Base-by-base conservation (phyloP, 2,113 vertebrate species). In the Triplophysa dalaica region DNA sequence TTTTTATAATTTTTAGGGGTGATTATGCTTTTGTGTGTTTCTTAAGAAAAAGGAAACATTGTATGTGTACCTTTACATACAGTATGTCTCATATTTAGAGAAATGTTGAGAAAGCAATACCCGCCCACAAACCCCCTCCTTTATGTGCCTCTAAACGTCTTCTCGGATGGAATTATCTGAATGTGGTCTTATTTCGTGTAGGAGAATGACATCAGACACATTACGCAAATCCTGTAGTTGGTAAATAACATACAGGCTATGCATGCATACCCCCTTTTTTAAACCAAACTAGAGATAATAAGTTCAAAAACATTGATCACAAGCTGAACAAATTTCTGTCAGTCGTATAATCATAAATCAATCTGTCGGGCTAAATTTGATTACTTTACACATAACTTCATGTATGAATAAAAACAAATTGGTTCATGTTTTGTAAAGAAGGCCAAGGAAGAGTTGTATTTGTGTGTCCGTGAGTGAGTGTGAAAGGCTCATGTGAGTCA, bases 171-270 rank as follows among this genome's bases (percentile, higher is more conserved):
- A 75, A 75, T 22, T 10, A 22, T 61, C 43, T 61, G 9, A 41
- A 22, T 74, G 56, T 16, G 22, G 41, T 29, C 16, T 19, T 24
- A 74, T 74, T 73, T 74, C 16, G 19, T 43, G 70, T 73, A 43
- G 54, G 70, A 43, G 54, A 61, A 43, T 43, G 33, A 24, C 33
- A 61, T 56, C 8, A 73, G 29, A 60, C 19, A 60, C 21, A 3
- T 73, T 58, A 60, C 19, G 33, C 58, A 43, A 74, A 61, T 60
- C 70, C 8, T 10, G 54, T 60, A 24, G 54, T 60, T 17, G 33
- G 70, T 43, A 41, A 22, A 48, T 48, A 16, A 24, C 4, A 43
- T 43, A 60, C 3, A n/a, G n/a, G n/a, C n/a, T 73, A 2, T 52
- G 12, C 3, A 4, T 38, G 17, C n/a, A 24, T 73, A 41, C 33